Conservation (phyloP, 2,113 vertebrate species). For the Damaliscus lunatus region DNA sequence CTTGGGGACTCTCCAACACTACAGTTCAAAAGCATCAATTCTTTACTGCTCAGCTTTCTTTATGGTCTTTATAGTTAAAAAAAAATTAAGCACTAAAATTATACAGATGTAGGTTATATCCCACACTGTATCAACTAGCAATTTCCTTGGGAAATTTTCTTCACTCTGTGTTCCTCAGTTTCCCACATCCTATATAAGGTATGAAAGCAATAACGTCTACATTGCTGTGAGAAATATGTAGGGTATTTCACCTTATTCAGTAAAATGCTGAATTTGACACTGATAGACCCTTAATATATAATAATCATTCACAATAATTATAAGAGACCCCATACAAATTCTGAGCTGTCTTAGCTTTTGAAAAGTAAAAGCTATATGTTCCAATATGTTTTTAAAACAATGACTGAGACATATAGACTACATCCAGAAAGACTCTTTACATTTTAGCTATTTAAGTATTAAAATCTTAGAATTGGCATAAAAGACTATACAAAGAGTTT, state of each 20-base stretch:
- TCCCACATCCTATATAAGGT: not conserved
- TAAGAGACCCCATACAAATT: not conserved
- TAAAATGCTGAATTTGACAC: not conserved
- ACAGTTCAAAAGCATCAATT: not conserved
- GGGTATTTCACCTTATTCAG: not conserved
- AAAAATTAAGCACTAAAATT: not conserved
- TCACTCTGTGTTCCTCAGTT: not conserved
- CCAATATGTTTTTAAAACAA: not conserved
- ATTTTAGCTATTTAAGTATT: conserved; percentile 11
- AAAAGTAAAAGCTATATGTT: not conserved
- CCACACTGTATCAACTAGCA: not conserved
- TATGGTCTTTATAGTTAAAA: not conserved
- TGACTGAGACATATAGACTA: not conserved
- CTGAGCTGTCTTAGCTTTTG: not conserved
- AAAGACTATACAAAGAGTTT: not conserved
- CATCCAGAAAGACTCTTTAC: not conserved
- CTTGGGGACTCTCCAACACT: not conserved
- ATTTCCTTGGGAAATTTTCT: not conserved
- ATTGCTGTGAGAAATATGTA: not conserved
- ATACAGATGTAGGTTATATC: not conserved
- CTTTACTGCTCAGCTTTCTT: not conserved
- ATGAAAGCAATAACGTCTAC: not conserved
- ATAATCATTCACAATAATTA: not conserved
- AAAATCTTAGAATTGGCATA: not conserved
- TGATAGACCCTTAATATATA: not conserved